Evolutionary conservation across 1,140 invertebrate genomes (phyloP).

Genomic region (Sipha flava): DNA sequence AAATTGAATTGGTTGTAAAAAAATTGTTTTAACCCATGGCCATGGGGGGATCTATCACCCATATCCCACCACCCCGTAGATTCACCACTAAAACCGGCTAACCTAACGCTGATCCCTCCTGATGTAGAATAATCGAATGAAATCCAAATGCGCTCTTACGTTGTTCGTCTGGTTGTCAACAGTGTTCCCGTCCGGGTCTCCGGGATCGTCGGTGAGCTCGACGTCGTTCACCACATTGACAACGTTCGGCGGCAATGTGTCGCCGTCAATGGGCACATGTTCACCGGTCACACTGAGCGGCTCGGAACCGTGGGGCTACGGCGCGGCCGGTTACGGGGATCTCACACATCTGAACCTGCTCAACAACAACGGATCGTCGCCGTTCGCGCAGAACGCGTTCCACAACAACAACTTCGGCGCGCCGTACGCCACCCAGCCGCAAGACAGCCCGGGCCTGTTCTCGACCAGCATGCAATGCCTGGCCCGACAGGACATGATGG

Average conservation of each 20-base stretch:
- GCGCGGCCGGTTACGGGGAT: slow-evolving; percentile 56
- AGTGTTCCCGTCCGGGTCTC: slow-evolving; percentile 33
- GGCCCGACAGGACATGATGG: slow-evolving; percentile 13
- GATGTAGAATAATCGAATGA: too few species aligned
- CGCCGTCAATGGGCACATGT: slow-evolving; percentile 47
- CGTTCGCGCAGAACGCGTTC: slow-evolving; percentile 48
- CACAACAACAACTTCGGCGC: slow-evolving; percentile 61
- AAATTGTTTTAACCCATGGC: too few species aligned
- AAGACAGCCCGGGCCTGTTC: slow-evolving; percentile 45
- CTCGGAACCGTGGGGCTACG: slow-evolving; percentile 61
- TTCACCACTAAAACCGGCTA: too few species aligned
- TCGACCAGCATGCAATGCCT: slow-evolving; percentile 26
- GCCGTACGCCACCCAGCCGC: slow-evolving; percentile 53
- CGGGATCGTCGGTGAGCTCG: slow-evolving; percentile 37
- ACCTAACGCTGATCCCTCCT: too few species aligned
- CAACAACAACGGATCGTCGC: slow-evolving; percentile 50
- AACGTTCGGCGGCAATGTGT: slow-evolving; percentile 52
- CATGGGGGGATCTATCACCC: too few species aligned
- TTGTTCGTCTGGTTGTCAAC: background rate
- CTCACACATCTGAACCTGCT: slow-evolving; percentile 60
- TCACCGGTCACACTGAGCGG: slow-evolving; percentile 46
- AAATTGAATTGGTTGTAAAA: too few species aligned
- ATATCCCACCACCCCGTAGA: too few species aligned
- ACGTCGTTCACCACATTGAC: slow-evolving; percentile 52
- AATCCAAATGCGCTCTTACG: too few species aligned